Evolutionary conservation across 2,113 vertebrate genomes (phyloP).

Genomic region (Scolopax mira): DNA sequence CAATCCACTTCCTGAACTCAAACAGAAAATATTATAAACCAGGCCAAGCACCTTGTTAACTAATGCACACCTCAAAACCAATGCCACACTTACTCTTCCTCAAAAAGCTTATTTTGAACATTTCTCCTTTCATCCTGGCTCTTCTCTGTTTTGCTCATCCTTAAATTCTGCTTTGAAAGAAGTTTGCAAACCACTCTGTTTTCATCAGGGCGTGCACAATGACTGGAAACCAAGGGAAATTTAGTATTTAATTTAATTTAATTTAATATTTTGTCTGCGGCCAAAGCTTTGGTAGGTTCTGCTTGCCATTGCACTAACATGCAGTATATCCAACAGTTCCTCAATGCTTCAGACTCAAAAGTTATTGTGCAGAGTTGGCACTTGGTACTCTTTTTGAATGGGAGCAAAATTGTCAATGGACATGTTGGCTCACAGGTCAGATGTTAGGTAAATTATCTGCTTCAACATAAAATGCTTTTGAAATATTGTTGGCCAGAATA

Average conservation of each 20-base stretch:
- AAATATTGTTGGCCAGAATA: background rate
- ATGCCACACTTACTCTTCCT: background rate
- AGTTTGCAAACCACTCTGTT: background rate
- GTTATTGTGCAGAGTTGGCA: background rate
- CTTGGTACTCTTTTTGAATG: background rate
- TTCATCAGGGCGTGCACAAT: background rate
- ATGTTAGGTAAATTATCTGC: background rate
- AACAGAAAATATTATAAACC: background rate
- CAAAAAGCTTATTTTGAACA: background rate
- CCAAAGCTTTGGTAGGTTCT: fast-evolving
- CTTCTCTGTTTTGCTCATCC: background rate
- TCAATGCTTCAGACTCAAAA: background rate
- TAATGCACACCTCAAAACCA: background rate
- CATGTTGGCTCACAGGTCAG: background rate
- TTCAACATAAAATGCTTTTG: background rate
- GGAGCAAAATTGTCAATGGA: background rate
- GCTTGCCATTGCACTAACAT: background rate
- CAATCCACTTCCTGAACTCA: background rate
- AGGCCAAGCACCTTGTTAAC: background rate
- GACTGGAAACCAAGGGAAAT: background rate
- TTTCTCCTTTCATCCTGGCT: background rate
- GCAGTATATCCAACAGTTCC: background rate
- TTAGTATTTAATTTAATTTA: background rate
- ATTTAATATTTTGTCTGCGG: background rate
- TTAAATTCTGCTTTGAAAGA: background rate